These are phyloP conservation scores for Hoplostethus atlanticus DNA, from an alignment of 2,797 vertebrate species.

Conservation along the genomic window DNA sequence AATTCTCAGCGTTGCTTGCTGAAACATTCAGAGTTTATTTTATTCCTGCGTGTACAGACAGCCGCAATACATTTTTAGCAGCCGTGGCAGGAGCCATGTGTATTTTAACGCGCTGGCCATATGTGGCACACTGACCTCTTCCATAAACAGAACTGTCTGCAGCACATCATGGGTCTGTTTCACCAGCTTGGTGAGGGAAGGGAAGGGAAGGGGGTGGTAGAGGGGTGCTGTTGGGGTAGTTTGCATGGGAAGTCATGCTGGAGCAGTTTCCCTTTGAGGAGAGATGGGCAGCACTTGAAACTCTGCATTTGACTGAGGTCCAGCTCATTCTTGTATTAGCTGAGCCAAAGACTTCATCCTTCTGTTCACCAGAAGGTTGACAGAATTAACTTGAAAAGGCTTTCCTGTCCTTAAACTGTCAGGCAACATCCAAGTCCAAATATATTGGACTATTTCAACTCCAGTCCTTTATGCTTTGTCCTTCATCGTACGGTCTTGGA, in stretches of 20 bases:
- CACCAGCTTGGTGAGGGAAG: conserved; percentile 64
- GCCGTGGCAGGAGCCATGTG: conserved; percentile 82
- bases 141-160: conserved; percentile 84
- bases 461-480: conserved; percentile 69
- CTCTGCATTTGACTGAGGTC: conserved; percentile 72
- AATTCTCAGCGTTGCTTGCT: conserved; percentile 80
- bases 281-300: conserved; percentile 79
- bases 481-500: conserved; percentile 74
- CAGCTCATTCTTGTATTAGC: conserved; percentile 74
- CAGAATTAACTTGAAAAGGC: conserved; percentile 80
- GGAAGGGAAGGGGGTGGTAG: conserved; percentile 49
- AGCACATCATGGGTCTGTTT: conserved; percentile 70
- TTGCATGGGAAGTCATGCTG: conserved; percentile 72
- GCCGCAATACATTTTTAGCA: conserved; percentile 87
- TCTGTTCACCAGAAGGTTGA: conserved; percentile 81
- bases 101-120: conserved; percentile 86
- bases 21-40: conserved; percentile 88
- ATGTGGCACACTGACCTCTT: conserved; percentile 86
- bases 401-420: conserved; percentile 72
- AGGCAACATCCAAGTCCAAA: conserved; percentile 75
- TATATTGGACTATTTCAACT: conserved; percentile 67
- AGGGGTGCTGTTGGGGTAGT: conserved; percentile 52
- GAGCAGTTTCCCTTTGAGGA: conserved; percentile 74
- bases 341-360: conserved; percentile 74
- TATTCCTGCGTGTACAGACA: conserved; percentile 86